phyloP scores from a whole-genome alignment of 2,113 vertebrate genomes.

The Halcyon malimbica region DNA sequence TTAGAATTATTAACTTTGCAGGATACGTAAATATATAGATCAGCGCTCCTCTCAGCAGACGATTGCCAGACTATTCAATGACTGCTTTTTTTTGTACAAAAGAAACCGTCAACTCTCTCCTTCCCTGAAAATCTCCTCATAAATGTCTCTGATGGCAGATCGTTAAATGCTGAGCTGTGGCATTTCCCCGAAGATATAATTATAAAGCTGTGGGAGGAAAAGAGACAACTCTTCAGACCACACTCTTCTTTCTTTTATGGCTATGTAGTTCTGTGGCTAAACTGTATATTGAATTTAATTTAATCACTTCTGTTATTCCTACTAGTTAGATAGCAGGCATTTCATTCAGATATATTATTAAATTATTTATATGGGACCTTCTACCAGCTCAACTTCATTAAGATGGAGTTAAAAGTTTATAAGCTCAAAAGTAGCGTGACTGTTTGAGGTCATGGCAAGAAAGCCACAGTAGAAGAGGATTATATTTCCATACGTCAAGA shows the following conservation, averaged over 20 bases:
- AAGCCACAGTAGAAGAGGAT: fast-evolving
- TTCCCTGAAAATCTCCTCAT: constrained; percentile 41
- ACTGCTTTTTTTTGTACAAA: constrained; percentile 14
- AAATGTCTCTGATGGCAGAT: constrained; percentile 62
- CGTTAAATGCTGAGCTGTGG: constrained; percentile 64
- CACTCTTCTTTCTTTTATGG: constrained; percentile 56
- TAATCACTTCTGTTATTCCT: constrained; percentile 65
- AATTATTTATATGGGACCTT: constrained; percentile 52
- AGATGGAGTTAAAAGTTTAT: constrained; percentile 37
- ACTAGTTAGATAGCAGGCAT: constrained; percentile 51
- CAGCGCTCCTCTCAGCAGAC: neutral
- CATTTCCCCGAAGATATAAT: constrained; percentile 62
- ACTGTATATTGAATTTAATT: constrained; percentile 60
- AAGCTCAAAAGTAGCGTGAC: neutral
- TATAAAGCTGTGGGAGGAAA: constrained; percentile 56
- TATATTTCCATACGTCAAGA: neutral
- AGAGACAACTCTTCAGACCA: constrained; percentile 56
- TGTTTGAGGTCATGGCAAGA: neutral
- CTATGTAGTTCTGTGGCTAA: constrained; percentile 58
- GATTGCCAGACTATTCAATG: neutral
- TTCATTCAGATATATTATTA: constrained; percentile 59
- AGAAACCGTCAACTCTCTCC: constrained; percentile 32
- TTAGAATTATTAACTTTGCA: neutral
- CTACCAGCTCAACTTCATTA: constrained; percentile 54
- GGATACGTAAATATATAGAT: constrained; percentile 23